phyloP scores from a whole-genome alignment of 2,797 vertebrate species.

The Eurystomus glaucurus region DNA sequence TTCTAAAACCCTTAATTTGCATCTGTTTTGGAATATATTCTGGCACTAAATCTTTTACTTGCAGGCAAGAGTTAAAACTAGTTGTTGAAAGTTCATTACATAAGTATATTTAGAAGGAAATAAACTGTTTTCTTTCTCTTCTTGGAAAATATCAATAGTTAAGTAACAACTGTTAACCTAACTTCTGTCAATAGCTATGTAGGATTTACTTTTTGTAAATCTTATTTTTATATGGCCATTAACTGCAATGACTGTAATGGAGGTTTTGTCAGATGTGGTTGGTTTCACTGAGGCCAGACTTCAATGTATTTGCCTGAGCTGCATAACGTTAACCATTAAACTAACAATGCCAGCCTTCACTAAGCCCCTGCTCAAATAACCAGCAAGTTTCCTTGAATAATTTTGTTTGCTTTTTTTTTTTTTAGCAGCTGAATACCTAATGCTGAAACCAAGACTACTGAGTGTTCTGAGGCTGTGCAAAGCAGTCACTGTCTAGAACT shows the following conservation, averaged over 20 bases:
- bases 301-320: background rate
- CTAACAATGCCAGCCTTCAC: background rate
- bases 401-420: background rate
- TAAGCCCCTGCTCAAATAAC: background rate
- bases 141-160: background rate
- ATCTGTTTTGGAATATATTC: background rate
- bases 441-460: background rate
- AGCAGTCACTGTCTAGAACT: background rate
- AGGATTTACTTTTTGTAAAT: background rate
- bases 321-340: slow-evolving; percentile 4
- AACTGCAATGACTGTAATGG: background rate
- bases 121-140: background rate
- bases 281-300: background rate
- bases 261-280: background rate
- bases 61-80: background rate
- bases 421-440: background rate
- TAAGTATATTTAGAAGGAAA: background rate
- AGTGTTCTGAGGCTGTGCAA: background rate
- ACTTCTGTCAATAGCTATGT: background rate
- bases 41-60: background rate
- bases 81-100: background rate
- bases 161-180: background rate
- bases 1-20: background rate
- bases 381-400: background rate
- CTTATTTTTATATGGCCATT: background rate